Base-by-base conservation (phyloP, 2,113 vertebrate genomes). In the Cettia cetti region DNA sequence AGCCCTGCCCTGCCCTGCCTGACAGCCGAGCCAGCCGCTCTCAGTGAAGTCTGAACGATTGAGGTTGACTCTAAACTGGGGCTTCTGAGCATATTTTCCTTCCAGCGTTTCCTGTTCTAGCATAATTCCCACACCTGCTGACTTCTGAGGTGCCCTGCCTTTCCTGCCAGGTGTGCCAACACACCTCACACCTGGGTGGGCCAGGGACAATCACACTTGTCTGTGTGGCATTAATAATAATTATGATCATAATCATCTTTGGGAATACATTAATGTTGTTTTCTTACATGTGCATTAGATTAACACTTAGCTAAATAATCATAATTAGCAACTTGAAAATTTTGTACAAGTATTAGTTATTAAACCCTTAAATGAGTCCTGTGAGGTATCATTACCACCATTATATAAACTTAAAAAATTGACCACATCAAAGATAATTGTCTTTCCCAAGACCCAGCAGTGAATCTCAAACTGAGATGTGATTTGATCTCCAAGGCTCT, bases 401-500 rank as follows among this genome's bases (percentile, higher is more conserved):
- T 93, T 92, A 81, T 30, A 22, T 28, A 66, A 87, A 77, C 37
- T 74, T 91, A 69, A 91, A 92, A 91, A 85, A 86, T 24, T 87
- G 95, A 96, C 85, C 94, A 89, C 72, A 81, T 97, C 85, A 90
- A 92, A 94, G 92, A 81, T 84, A 96, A 95, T 89, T 94, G 80
- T 95, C 90, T 90, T 89, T 86, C 56, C 64, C 88, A 76, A 82
- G 65, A 89, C 90, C 88, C 80, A 82, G 61, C 71, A 83, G 44
- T 57, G 69, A 96, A 86, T 93, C 90, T 83, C 82, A 92, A 78
- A 54, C 56, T 52, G 90, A 78, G 76, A 68, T 56, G 54, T 4
- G 8, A 64, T 89, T 94, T 82, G 56, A 84, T 75, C 92, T 82
- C 82, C 72, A 63, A 53, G 92, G 80, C 37, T 85, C 59, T 83